phyloP scores from a whole-genome alignment of 2,113 vertebrate species.

The Polypterus senegalus region DNA sequence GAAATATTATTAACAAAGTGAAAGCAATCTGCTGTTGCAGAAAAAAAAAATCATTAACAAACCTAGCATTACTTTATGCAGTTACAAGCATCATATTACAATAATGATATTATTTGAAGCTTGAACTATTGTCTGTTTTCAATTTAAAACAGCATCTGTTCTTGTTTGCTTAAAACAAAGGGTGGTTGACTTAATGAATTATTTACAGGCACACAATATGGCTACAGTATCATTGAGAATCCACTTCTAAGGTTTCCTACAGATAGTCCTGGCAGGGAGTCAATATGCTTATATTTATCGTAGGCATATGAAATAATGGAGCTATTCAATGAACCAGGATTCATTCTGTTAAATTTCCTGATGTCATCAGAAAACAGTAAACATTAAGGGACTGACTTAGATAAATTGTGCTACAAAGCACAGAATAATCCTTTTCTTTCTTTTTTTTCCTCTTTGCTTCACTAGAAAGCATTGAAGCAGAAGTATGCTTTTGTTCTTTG shows the following conservation, averaged over 20 bases:
- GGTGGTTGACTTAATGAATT: constrained; percentile 63
- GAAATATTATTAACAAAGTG: constrained; percentile 25
- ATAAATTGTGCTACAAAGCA: too few species aligned
- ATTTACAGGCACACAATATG: constrained; percentile 58
- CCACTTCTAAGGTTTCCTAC: constrained; percentile 53
- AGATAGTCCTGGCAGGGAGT: constrained; percentile 57
- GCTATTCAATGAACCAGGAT: constrained; percentile 38
- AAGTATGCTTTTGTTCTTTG: too few species aligned
- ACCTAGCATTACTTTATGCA: constrained; percentile 34
- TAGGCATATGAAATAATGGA: constrained; percentile 44
- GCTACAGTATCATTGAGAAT: constrained; percentile 48
- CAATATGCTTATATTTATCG: constrained; percentile 59
- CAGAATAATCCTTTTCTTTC: too few species aligned
- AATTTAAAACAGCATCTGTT: constrained; percentile 58
- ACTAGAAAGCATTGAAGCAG: too few species aligned
- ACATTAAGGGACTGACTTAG: not conserved
- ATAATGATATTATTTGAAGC: constrained; percentile 33
- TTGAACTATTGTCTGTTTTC: constrained; percentile 39
- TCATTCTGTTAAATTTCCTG: constrained; percentile 23
- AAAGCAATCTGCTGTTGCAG: constrained; percentile 9
- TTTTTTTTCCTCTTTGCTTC: too few species aligned
- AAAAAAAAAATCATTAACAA: constrained; percentile 30
- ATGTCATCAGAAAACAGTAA: constrained; percentile 15
- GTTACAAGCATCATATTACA: constrained; percentile 46
- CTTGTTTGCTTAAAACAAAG: constrained; percentile 62